Conservation (phyloP, 2,797 vertebrate genomes). For the Hyperoplus lanceolatus region DNA sequence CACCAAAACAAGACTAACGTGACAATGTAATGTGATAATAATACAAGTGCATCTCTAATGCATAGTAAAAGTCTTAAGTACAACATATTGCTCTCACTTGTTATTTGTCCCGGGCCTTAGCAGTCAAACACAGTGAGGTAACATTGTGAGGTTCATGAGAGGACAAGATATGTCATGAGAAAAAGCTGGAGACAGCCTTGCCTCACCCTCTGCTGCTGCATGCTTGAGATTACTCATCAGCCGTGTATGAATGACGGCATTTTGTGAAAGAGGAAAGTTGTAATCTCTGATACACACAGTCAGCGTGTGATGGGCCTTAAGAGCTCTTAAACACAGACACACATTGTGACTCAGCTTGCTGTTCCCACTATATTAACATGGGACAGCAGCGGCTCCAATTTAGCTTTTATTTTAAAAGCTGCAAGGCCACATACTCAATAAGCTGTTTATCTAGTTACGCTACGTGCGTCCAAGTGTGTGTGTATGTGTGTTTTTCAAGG, state of each 20-base stretch:
- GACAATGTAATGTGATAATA: neutral
- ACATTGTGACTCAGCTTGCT: conserved; percentile 68
- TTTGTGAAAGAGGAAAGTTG: conserved; percentile 62
- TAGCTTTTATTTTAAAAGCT: conserved; percentile 64
- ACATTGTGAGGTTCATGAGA: conserved; percentile 5
- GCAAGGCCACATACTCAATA: conserved; percentile 60
- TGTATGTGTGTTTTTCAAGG: conserved; percentile 37
- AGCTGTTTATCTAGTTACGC: conserved; percentile 63
- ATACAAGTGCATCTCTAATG: neutral
- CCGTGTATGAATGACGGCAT: conserved; percentile 55
- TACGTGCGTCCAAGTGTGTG: conserved; percentile 19
- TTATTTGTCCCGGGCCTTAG: neutral
- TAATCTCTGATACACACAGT: conserved; percentile 60
- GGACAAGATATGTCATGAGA: conserved; percentile 29
- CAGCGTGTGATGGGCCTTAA: conserved; percentile 48
- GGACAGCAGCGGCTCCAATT: conserved; percentile 54
- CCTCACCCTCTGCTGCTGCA: conserved; percentile 38
- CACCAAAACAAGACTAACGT: neutral
- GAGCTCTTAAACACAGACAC: conserved; percentile 60
- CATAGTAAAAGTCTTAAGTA: neutral
- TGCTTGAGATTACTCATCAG: conserved; percentile 62
- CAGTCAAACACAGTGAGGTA: neutral
- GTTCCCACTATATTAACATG: conserved; percentile 67
- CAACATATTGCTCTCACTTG: conserved; percentile 2
- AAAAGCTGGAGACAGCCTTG: conserved; percentile 26